Conservation (phyloP, 2,113 vertebrate species). For the Gnathonemus longibarbis region DNA sequence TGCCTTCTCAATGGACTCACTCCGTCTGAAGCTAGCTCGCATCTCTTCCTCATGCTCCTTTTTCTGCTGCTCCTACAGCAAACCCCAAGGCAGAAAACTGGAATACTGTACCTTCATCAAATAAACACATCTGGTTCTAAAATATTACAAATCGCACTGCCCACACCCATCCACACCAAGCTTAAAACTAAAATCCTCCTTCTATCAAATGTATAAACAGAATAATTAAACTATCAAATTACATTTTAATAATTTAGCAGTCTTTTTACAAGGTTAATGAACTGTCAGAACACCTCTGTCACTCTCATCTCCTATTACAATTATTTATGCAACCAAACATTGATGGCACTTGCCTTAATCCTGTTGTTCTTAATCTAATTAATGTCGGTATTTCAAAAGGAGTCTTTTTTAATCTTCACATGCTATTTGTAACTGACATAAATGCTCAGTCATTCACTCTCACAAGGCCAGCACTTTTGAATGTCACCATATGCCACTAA, state of each 20-base stretch:
- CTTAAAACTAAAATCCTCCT: neutral
- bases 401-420: neutral
- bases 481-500: neutral
- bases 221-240: neutral
- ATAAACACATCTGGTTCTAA: neutral
- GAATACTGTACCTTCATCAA: neutral
- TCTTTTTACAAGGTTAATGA: neutral
- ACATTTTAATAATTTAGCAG: neutral
- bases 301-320: neutral
- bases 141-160: neutral
- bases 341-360: neutral
- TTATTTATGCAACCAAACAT: neutral
- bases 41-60: conserved; percentile 63
- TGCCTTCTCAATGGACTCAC: conserved; percentile 70
- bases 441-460: neutral
- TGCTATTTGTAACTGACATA: neutral
- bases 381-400: neutral
- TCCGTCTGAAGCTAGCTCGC: conserved; percentile 58
- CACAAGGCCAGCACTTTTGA: neutral
- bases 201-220: neutral
- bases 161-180: neutral
- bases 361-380: neutral
- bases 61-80: conserved; percentile 57
- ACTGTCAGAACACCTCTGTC: neutral
- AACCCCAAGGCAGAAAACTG: neutral